Evolutionary conservation across 2,113 vertebrate species (phyloP).

Genomic region (Aptenodytes forsteri): DNA sequence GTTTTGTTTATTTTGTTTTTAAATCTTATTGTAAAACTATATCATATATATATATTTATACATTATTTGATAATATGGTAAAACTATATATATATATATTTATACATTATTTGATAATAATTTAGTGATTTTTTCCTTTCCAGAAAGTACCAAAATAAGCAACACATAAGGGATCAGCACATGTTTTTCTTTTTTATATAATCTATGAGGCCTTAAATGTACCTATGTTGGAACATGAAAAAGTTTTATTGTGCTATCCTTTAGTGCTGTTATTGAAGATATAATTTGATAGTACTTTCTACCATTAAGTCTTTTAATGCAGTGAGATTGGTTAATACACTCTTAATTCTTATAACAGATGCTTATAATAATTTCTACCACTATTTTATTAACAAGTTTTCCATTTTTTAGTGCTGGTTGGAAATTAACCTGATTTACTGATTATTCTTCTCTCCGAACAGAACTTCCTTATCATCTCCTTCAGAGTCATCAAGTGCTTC

Average conservation of each 20-base stretch:
- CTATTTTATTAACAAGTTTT: not conserved
- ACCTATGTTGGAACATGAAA: not conserved
- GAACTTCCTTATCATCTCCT: not conserved
- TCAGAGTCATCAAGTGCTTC: not conserved
- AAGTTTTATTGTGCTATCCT: not conserved
- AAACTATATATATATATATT: not conserved
- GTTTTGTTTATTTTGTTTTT: not conserved
- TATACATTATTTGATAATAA: not conserved
- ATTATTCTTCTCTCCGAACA: not conserved
- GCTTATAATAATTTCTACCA: not conserved
- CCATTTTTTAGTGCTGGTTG: not conserved
- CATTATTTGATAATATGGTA: not conserved
- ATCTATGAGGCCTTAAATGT: not conserved
- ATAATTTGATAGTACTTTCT: not conserved
- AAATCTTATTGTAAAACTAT: not conserved
- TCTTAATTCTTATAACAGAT: not conserved
- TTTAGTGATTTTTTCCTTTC: not conserved
- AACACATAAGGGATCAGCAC: not conserved
- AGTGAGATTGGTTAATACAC: not conserved
- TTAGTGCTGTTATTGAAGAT: not conserved
- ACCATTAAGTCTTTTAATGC: not conserved
- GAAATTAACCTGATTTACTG: not conserved
- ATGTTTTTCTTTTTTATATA: not conserved
- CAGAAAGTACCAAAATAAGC: not conserved
- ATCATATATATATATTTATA: not conserved